These are phyloP conservation scores for Sarcophaga carnaria DNA, from an alignment of 2,888 invertebrate species.

Conservation along the genomic window DNA sequence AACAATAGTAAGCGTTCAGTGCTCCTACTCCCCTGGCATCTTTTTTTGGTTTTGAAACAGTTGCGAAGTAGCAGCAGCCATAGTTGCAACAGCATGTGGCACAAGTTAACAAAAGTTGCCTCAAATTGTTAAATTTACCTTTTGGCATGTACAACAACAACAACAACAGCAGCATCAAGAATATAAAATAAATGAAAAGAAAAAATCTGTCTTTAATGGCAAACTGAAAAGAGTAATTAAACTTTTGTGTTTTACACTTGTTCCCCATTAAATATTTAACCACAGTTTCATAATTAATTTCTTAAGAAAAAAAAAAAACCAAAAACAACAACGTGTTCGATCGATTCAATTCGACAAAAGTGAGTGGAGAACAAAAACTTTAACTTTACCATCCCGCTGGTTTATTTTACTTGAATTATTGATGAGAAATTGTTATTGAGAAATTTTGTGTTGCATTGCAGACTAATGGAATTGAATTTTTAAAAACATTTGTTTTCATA, in stretches of 20 bases:
- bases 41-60: no score
- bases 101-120: background rate
- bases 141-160: slow-evolving; percentile 2
- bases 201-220: background rate
- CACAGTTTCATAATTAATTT: slow-evolving; percentile 14
- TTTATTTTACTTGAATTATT: background rate
- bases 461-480: no score
- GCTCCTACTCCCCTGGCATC: background rate
- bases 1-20: slow-evolving; percentile 24
- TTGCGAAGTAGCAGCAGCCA: background rate
- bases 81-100: background rate
- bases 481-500: no score
- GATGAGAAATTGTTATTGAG: no score
- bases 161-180: no score
- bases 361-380: background rate
- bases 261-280: slow-evolving; percentile 13
- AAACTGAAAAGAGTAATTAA: slow-evolving; percentile 29
- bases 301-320: background rate
- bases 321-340: background rate
- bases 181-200: no score
- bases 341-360: background rate
- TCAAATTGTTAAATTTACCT: slow-evolving; percentile 41
- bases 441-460: no score
- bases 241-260: slow-evolving; percentile 21
- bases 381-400: background rate